Conservation (phyloP, 2,888 invertebrate genomes). For the Plebejus argus region DNA sequence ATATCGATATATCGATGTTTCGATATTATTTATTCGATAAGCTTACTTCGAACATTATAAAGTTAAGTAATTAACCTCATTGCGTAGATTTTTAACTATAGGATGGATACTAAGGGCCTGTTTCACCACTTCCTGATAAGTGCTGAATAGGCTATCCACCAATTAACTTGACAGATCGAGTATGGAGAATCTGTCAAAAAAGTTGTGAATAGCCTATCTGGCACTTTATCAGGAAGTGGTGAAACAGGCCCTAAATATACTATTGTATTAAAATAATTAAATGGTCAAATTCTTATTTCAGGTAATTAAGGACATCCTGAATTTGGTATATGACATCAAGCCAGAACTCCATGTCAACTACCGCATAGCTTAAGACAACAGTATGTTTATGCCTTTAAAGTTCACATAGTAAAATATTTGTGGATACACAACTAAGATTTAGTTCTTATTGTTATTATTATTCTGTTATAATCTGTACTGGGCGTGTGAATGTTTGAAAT, state of each 20-base stretch:
- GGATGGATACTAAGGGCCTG: no score
- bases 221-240: no score
- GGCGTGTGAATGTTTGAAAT: constrained; percentile 40
- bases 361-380: constrained; percentile 66
- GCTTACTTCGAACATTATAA: not conserved
- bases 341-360: constrained; percentile 96
- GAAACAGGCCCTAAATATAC: not conserved
- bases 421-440: constrained; percentile 50
- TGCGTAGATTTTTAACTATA: no score
- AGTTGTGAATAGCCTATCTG: no score
- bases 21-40: not conserved
- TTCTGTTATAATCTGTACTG: constrained; percentile 49
- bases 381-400: constrained; percentile 39
- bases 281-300: constrained; percentile 56
- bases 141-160: no score
- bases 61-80: not conserved
- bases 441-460: constrained; percentile 59
- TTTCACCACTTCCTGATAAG: no score
- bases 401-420: constrained; percentile 46
- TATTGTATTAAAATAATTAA: not conserved
- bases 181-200: no score
- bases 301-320: constrained; percentile 90
- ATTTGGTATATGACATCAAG: constrained; percentile 94
- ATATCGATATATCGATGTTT: not conserved
- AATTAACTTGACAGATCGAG: no score